Base-by-base conservation (phyloP, 2,888 invertebrate species). In the Rhodophaea formosa region DNA sequence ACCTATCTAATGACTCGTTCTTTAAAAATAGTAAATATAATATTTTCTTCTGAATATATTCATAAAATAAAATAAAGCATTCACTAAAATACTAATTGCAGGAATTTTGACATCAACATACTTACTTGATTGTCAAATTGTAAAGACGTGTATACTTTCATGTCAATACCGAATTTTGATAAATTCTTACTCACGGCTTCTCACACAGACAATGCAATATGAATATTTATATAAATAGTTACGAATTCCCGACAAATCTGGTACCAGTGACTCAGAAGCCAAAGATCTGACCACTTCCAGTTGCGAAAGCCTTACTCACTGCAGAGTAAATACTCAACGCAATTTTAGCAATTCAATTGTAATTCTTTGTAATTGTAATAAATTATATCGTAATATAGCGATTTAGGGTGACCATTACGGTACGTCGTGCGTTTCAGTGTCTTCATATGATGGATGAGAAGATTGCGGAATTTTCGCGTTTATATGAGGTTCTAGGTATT, bases 301-400 rank as follows among this genome's bases (percentile, higher is more conserved):
- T 64, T 64, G 62, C 61, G 59, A 62, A 62, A 64, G 39, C 58
- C 59, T 62, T 59, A 61, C 59, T 44, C 35, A 39, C 35, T 35
- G 42, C 58, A 57, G 53, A 58, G 53, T 53, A 61, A 57, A 49
- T 23, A 53, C 42, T 43, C 8, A 23, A 43, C 43, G 53, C 10
- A 29, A 53, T 53, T 12, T 53, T n/a, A 14, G 53, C 43, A 43
- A 53, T 53, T 29, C 49, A 49, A 49, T 32, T 49, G 49, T 49
- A 32, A 32, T 49, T 10, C 8, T 32, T 14, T 30, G 49, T 23
- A 49, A 30, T 49, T 29, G 14, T n/a, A n/a, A 47, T 47, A 23
- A n/a, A 30, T 47, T 29, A 14, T 47, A 29, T 47, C n/a, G 47
- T 47, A 32, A 49, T 49, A 32, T 15, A 32, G 32, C 15, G 32